Base-by-base conservation (phyloP, 1,140 invertebrate genomes). In the Aphelenchoides avenae region DNA sequence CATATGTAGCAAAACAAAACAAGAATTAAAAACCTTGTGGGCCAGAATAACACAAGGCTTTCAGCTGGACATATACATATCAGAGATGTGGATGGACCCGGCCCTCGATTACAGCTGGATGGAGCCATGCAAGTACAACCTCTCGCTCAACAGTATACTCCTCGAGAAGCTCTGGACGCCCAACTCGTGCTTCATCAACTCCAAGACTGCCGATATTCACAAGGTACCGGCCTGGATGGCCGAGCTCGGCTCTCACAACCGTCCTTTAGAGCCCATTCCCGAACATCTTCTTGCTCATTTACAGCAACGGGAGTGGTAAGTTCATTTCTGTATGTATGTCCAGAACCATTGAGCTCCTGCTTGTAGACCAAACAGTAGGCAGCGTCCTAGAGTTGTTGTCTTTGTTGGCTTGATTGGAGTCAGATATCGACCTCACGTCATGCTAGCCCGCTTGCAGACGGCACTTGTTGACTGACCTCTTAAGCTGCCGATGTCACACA, bases 211-310 rank as follows among this genome's bases (percentile, higher is more conserved):
- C 15, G 66, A 66, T 31, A 75, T 75, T 47, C 73, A 75, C 56
- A n/a, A n/a, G n/a, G n/a, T n/a, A n/a, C n/a, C n/a, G n/a, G n/a
- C n/a, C n/a, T n/a, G n/a, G n/a, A n/a, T n/a, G n/a, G n/a, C n/a
- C n/a, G n/a, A n/a, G n/a, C n/a, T n/a, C n/a, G n/a, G n/a, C n/a
- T n/a, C n/a, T n/a, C n/a, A n/a, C n/a, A n/a, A n/a, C n/a, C n/a
- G n/a, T n/a, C n/a, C n/a, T n/a, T n/a, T 49, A 65, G n/a, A 54
- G 44, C 11, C 73, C 73, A 5, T 75, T 75, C 52, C 72, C 66
- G 5, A 75, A 75, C 47, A 73, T 75, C 33, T 75, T 75, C 39
- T 37, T 75, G n/a, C 46, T 75, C 41, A 77, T 75, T 56, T 75
- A 75, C 46, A 71, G 67, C 20, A 75, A 75, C 52, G 72, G 72